Evolutionary conservation across 2,113 vertebrate genomes (phyloP).

Genomic region (Taxidea taxus): DNA sequence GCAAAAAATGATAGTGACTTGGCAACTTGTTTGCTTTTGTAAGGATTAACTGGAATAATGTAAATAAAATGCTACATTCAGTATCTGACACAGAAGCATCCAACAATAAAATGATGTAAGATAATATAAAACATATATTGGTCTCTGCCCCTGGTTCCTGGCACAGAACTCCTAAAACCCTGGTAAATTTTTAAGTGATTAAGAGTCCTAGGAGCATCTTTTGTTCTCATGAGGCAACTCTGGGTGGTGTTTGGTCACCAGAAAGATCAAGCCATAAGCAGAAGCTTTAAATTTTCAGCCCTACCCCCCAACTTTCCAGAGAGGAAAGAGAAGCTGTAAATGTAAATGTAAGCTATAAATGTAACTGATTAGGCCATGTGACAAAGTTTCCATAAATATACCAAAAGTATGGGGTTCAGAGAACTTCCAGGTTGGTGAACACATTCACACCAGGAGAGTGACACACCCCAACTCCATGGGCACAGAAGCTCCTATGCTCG

Average conservation of each 20-base stretch:
- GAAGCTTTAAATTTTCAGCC: neutral
- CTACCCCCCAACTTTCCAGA: neutral
- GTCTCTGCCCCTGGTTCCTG: neutral
- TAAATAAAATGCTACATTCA: conserved; percentile 20
- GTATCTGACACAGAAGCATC: neutral
- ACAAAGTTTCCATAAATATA: neutral
- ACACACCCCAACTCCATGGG: neutral
- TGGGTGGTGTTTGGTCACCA: neutral
- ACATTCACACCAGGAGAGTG: neutral
- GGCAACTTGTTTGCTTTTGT: conserved; percentile 32
- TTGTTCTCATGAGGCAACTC: neutral
- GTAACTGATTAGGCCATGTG: neutral
- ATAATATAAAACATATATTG: neutral
- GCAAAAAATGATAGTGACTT: neutral
- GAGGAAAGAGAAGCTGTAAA: neutral
- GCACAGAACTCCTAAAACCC: neutral
- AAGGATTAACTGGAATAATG: neutral
- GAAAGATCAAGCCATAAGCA: neutral
- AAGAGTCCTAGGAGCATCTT: neutral
- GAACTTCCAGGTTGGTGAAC: neutral
- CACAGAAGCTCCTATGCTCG: neutral
- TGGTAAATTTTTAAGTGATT: neutral
- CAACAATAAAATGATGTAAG: neutral
- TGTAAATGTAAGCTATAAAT: no score
- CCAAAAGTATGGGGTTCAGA: neutral